phyloP scores from a whole-genome alignment of 1,140 invertebrate genomes.

The Gonatopus flavifemur region DNA sequence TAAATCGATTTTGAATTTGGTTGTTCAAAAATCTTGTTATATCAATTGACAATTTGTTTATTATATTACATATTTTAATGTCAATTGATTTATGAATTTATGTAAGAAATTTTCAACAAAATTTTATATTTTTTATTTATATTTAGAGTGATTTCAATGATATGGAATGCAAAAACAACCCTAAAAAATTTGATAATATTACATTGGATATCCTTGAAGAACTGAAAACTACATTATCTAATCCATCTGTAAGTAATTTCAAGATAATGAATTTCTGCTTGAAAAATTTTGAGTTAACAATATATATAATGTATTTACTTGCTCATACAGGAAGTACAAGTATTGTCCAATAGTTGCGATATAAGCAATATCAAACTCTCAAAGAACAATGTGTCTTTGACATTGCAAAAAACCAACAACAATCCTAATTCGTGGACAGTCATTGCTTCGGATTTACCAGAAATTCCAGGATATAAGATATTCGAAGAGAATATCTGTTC shows the following conservation, averaged over 20 bases:
- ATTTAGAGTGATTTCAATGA: conserved; percentile 16
- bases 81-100: too few species aligned
- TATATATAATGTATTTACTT: conserved; percentile 8
- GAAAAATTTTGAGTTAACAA: conserved; percentile 15
- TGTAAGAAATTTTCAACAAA: too few species aligned
- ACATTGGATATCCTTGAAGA: conserved; percentile 25
- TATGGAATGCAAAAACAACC: neutral
- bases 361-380: conserved; percentile 33
- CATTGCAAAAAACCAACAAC: conserved; percentile 20
- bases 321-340: conserved; percentile 24
- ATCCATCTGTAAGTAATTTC: conserved; percentile 27
- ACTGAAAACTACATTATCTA: conserved; percentile 23
- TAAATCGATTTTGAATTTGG: neutral
- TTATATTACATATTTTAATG: too few species aligned
- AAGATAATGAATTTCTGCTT: conserved; percentile 20
- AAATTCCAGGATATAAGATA: conserved; percentile 21
- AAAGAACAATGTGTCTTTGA: conserved; percentile 26
- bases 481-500: conserved; percentile 28
- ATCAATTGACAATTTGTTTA: neutral
- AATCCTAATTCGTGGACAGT: conserved; percentile 39
- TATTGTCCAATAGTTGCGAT: conserved; percentile 33
- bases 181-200: neutral
- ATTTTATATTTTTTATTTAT: conserved; percentile 7
- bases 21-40: neutral
- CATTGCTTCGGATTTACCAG: conserved; percentile 43